Percentiles rank a stretch among this genome's conserved stretches.
These are phyloP conservation scores for Alectura lathami DNA, from an alignment of 2,113 vertebrate species.

Conservation along the genomic window DNA sequence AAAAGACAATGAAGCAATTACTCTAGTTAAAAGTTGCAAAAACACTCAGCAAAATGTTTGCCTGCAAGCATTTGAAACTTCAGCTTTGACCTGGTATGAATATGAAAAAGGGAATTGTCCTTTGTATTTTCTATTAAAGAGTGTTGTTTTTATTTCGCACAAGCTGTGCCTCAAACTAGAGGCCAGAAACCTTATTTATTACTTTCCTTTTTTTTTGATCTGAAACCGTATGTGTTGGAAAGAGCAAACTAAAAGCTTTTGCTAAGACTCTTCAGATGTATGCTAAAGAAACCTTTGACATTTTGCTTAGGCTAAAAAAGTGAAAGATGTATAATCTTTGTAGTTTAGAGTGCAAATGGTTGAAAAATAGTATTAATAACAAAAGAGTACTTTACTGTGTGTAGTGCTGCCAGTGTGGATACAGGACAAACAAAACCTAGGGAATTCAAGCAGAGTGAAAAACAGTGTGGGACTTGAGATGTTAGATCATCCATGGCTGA, in stretches of 20 bases:
- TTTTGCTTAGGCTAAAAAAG: conserved; percentile 30
- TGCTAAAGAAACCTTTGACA: conserved; percentile 26
- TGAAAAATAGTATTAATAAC: conserved; percentile 45
- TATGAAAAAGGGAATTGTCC: neutral
- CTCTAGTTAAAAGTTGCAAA: neutral
- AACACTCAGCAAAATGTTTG: neutral
- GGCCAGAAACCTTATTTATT: conserved; percentile 6
- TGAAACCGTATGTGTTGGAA: neutral
- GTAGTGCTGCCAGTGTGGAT: neutral
- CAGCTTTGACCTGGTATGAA: neutral
- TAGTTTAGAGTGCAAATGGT: conserved; percentile 1
- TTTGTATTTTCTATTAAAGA: neutral
- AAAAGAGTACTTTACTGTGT: conserved; percentile 20
- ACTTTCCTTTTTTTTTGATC: neutral
- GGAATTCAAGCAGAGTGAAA: conserved; percentile 9
- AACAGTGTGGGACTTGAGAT: neutral
- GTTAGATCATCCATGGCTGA: neutral
- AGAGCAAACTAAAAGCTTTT: neutral
- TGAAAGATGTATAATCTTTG: neutral
- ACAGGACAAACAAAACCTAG: neutral
- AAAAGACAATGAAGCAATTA: neutral
- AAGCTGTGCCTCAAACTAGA: conserved; percentile 2
- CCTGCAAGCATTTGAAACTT: neutral
- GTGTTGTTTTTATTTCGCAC: neutral
- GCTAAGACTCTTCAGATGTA: conserved; percentile 7